Conservation (phyloP, 2,797 vertebrate species). For the Columba guinea region DNA sequence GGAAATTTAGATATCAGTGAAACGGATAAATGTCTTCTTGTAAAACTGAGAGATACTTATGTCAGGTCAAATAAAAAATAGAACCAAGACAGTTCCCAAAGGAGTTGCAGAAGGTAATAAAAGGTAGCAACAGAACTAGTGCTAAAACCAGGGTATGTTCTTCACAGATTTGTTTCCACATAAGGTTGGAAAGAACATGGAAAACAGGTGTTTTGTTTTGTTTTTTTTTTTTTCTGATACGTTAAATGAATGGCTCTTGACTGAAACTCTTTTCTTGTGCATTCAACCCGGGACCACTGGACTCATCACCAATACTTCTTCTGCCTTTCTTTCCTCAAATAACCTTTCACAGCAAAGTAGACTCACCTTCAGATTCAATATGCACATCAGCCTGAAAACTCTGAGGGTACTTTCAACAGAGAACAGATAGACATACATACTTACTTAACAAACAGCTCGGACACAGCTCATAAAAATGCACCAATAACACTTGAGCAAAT, state of each 20-base stretch:
- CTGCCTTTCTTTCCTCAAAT: background rate
- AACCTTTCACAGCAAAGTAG: background rate
- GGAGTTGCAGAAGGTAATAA: background rate
- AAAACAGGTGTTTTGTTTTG: background rate
- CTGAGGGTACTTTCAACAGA: background rate
- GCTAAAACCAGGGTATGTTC: background rate
- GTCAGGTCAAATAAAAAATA: slow-evolving; percentile 9
- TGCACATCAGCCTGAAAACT: background rate
- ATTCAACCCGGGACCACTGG: background rate
- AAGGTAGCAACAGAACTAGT: background rate
- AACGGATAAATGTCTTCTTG: slow-evolving; percentile 11
- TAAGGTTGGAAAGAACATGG: background rate
- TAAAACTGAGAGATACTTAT: slow-evolving; percentile 17
- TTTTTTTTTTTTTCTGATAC: background rate
- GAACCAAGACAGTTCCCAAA: background rate
- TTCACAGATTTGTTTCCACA: background rate
- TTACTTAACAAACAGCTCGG: background rate
- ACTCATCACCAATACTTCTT: background rate
- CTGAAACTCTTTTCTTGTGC: background rate
- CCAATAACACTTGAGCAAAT: background rate
- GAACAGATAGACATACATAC: rapidly evolving
- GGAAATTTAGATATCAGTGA: slow-evolving; percentile 1
- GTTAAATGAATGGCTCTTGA: background rate
- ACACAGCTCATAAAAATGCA: background rate
- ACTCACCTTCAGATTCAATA: background rate